Percentiles rank a stretch among this genome's conserved stretches.
phyloP scores from a whole-genome alignment of 2,113 vertebrate species.

The Plecturocebus donacophilus region DNA sequence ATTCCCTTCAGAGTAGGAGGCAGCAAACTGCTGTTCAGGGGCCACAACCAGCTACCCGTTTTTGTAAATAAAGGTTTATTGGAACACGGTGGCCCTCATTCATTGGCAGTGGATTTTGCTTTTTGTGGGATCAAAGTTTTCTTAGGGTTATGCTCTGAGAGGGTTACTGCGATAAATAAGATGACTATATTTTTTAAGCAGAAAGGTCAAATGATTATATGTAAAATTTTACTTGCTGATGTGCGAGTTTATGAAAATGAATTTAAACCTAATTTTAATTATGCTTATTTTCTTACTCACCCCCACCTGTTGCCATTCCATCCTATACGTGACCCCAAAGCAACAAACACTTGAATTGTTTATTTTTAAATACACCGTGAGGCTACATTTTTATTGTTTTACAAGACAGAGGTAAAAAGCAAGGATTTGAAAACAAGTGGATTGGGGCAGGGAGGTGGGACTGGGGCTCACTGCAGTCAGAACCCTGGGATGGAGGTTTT shows the following conservation, averaged over 20 bases:
- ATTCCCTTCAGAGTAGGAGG: not conserved
- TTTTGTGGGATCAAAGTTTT: not conserved
- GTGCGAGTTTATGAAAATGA: not conserved
- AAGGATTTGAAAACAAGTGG: not conserved
- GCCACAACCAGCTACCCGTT: not conserved
- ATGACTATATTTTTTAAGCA: not conserved
- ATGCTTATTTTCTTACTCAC: not conserved
- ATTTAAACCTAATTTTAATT: not conserved
- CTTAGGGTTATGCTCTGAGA: not conserved
- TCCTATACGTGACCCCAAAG: not conserved
- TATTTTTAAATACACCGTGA: not conserved
- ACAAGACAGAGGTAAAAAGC: not conserved
- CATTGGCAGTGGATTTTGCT: not conserved
- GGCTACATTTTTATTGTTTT: not conserved
- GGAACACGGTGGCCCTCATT: not conserved
- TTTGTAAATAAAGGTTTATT: not conserved
- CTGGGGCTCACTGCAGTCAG: not conserved
- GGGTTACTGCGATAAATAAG: not conserved
- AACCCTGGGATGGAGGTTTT: not conserved
- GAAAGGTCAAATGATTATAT: not conserved
- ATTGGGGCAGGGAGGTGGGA: not conserved
- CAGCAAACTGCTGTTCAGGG: not conserved
- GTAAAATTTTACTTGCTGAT: not conserved
- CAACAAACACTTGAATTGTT: not conserved
- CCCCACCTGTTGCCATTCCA: not conserved